Conservation (phyloP, 2,888 invertebrate species). For the Yponomeuta plumbellus region DNA sequence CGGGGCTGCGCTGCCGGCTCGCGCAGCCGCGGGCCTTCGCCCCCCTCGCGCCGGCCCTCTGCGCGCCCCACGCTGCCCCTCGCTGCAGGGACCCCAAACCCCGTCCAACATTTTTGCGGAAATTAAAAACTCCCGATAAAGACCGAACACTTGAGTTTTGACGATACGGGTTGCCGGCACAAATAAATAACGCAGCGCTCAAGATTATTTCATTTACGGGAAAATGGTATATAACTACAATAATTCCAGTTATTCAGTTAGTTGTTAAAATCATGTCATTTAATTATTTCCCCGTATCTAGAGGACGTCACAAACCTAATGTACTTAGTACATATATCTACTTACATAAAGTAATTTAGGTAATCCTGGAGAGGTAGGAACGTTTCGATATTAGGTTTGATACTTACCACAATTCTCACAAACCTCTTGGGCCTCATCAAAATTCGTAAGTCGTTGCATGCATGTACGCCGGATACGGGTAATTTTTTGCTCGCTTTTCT, state of each 20-base stretch:
- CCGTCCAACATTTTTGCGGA: slow-evolving; percentile 61
- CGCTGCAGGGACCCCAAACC: slow-evolving; percentile 53
- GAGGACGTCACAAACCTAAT: no score
- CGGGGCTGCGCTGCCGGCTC: slow-evolving; percentile 39
- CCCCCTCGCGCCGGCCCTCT: slow-evolving; percentile 27
- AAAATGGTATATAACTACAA: neutral
- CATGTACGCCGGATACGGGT: no score
- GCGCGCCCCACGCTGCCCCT: slow-evolving; percentile 35
- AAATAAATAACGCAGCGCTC: neutral
- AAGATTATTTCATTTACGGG: neutral
- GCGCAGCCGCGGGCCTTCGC: slow-evolving; percentile 39
- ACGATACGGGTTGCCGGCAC: neutral
- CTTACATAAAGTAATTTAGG: no score
- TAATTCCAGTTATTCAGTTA: neutral
- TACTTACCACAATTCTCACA: no score
- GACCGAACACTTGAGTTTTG: neutral
- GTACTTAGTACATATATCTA: no score
- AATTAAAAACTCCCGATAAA: slow-evolving; percentile 44
- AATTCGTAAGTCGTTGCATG: no score
- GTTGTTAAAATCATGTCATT: no score
- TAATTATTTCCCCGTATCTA: no score
- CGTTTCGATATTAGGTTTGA: no score
- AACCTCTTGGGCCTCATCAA: no score
- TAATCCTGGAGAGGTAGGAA: no score
- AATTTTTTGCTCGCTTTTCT: no score